phyloP scores from a whole-genome alignment of 2,797 vertebrate genomes.

The Microcaecilia unicolor region DNA sequence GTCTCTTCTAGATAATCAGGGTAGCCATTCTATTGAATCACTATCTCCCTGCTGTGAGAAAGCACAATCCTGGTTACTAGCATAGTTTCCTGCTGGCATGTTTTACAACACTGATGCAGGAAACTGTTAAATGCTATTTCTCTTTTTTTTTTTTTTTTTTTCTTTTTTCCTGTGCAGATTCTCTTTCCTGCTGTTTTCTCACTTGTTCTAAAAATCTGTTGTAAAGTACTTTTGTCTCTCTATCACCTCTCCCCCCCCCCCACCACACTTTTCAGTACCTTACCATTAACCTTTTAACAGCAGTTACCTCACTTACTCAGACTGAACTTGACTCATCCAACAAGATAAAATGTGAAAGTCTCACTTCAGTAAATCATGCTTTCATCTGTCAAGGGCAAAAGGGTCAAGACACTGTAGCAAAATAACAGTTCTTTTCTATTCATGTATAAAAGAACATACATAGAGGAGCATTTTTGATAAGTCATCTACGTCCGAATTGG shows the following conservation, averaged over 20 bases:
- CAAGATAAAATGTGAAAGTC: conserved; percentile 11
- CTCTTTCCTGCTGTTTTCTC: conserved; percentile 29
- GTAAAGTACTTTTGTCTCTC: conserved; percentile 17
- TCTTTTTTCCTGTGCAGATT: conserved; percentile 16
- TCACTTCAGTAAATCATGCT: conserved; percentile 13
- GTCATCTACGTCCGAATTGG: no score
- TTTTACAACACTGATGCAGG: conserved; percentile 34
- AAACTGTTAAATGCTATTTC: conserved; percentile 37
- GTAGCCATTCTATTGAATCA: conserved; percentile 9
- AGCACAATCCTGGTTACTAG: conserved; percentile 11
- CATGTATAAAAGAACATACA: rapidly evolving
- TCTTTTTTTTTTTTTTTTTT: not conserved
- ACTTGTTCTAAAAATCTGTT: conserved; percentile 12
- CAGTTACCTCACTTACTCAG: conserved; percentile 38
- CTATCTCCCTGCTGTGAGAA: conserved; percentile 20
- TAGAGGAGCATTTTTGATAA: no score
- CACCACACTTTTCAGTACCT: conserved; percentile 27
- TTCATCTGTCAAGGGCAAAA: conserved; percentile 31
- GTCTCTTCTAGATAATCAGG: conserved; percentile 10
- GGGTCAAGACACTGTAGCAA: conserved; percentile 18
- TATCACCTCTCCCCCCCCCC: no score
- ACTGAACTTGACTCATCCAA: conserved; percentile 42
- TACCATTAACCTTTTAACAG: conserved; percentile 35
- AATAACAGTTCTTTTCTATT: not conserved
- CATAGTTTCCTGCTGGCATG: conserved; percentile 27